Evolutionary conservation across 2,113 vertebrate genomes (phyloP).

Genomic region (Murina feae): DNA sequence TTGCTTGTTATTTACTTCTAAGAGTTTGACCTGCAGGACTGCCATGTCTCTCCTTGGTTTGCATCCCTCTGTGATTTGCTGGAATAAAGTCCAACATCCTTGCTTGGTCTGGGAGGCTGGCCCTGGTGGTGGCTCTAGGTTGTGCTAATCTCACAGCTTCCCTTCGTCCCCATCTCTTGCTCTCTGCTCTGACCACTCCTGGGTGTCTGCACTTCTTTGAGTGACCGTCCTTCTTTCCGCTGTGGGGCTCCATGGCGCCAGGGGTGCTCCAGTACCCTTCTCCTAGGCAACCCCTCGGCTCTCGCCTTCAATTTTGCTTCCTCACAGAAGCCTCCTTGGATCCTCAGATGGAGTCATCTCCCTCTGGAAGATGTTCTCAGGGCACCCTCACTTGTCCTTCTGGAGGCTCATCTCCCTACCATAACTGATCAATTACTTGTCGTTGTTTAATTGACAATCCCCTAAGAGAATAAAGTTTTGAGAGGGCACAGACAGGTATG

Average conservation of each 20-base stretch:
- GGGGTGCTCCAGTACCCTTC: too few species aligned
- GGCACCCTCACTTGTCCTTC: not conserved
- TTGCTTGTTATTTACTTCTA: not conserved
- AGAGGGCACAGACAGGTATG: not conserved
- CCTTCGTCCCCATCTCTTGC: rapidly evolving
- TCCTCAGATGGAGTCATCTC: not conserved
- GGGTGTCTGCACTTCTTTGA: not conserved
- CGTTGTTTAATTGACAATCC: not conserved
- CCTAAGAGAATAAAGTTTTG: not conserved
- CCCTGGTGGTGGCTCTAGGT: not conserved
- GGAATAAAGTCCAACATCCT: not conserved
- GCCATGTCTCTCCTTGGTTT: not conserved
- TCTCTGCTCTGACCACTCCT: not conserved
- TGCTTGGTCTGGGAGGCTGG: not conserved
- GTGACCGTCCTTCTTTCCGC: not conserved
- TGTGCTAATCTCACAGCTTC: not conserved
- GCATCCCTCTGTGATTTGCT: not conserved
- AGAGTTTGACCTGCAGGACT: not conserved
- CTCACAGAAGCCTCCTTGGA: not conserved
- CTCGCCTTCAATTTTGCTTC: not conserved
- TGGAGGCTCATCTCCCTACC: not conserved
- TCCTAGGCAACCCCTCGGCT: too few species aligned
- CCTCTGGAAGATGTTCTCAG: not conserved
- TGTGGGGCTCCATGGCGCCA: not conserved
- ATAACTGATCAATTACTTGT: not conserved